Percentiles rank a stretch among this genome's conserved stretches.
phyloP scores from a whole-genome alignment of 2,113 vertebrate species.

The Hiodon alosoides region DNA sequence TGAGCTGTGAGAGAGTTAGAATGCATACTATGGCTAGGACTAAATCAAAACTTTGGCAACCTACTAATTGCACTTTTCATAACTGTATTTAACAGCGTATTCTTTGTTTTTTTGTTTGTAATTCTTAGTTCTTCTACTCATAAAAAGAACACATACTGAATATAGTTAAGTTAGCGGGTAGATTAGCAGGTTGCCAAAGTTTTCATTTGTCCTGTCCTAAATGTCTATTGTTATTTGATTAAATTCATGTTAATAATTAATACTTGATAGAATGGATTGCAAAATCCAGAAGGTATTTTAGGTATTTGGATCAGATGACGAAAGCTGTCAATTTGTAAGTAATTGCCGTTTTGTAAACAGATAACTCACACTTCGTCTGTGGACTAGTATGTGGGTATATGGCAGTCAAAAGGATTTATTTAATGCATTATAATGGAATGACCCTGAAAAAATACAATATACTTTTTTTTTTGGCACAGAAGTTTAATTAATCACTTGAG shows the following conservation, averaged over 20 bases:
- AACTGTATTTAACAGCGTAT: too few species aligned
- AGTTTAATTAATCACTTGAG: slow-evolving; percentile 21
- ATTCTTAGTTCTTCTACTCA: too few species aligned
- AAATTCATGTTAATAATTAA: slow-evolving; percentile 2
- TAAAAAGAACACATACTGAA: too few species aligned
- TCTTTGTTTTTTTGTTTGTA: too few species aligned
- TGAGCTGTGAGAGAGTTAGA: not conserved
- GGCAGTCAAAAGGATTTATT: not conserved
- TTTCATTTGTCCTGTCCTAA: not conserved
- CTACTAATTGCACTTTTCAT: too few species aligned
- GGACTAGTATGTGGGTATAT: slow-evolving; percentile 12
- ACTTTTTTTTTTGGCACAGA: not conserved
- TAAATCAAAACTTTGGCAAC: too few species aligned
- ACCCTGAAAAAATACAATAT: not conserved
- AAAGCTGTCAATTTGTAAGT: not conserved
- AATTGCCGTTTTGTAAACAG: not conserved
- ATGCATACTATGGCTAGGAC: not conserved
- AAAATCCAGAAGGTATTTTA: not conserved
- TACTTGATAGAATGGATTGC: not conserved
- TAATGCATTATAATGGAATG: slow-evolving; percentile 16
- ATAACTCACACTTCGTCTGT: not conserved
- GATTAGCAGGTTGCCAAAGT: too few species aligned
- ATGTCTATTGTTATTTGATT: not conserved
- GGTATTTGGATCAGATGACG: not conserved
- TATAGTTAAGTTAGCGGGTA: too few species aligned